Conservation (phyloP, 2,888 invertebrate species). For the Netelia inedita region DNA sequence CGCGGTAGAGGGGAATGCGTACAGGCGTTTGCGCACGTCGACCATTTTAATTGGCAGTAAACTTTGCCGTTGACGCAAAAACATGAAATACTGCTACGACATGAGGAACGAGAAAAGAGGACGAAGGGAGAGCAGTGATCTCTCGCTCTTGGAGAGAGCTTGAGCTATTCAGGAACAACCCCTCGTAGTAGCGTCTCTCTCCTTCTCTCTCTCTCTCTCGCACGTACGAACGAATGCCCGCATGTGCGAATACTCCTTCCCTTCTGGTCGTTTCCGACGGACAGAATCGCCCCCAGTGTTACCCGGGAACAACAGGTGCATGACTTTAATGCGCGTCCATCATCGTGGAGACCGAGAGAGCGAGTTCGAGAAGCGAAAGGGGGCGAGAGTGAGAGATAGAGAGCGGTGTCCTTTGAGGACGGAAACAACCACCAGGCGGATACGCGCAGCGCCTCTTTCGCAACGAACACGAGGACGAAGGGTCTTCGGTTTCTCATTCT, state of each 20-base stretch:
- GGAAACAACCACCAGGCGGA: conserved; percentile 5
- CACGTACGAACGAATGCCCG: conserved; percentile 23
- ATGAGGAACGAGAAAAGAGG: conserved; percentile 60
- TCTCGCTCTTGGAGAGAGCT: conserved; percentile 6
- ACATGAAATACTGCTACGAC: conserved; percentile 78
- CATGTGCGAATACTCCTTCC: conserved; percentile 53
- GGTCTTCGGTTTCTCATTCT: conserved; percentile 21
- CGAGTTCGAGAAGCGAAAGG: not conserved
- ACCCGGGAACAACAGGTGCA: conserved; percentile 77
- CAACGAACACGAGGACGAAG: conserved; percentile 24
- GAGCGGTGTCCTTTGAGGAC: conserved; percentile 54
- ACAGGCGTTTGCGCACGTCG: conserved; percentile 70
- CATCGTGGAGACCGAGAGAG: conserved; percentile 71
- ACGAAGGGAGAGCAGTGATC: conserved; percentile 15
- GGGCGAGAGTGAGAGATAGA: not conserved
- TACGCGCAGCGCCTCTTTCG: not conserved
- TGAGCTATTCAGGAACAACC: not conserved
- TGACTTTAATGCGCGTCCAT: conserved; percentile 79
- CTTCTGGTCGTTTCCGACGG: conserved; percentile 6
- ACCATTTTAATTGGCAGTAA: conserved; percentile 82
- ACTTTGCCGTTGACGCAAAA: conserved; percentile 79
- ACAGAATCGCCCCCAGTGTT: conserved; percentile 49
- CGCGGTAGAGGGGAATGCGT: conserved; percentile 54
- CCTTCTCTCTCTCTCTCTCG: conserved; percentile 12
- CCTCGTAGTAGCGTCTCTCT: not conserved